Percentiles rank a stretch among this genome's conserved stretches.
Evolutionary conservation across 2,888 invertebrate species (phyloP).

Genomic region (Dichetophora obliterata): DNA sequence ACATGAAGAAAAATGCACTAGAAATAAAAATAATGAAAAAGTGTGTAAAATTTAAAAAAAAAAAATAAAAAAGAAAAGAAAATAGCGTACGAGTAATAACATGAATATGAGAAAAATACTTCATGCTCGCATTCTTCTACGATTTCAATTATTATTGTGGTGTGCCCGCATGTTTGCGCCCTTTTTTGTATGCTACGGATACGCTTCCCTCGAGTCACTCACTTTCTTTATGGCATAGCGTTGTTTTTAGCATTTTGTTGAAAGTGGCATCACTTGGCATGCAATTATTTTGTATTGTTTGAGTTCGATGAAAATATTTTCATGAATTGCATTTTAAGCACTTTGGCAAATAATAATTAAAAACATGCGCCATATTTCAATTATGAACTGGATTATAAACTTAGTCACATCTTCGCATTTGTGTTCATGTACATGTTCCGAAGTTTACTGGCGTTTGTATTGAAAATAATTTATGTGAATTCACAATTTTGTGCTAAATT

Average conservation of each 20-base stretch:
- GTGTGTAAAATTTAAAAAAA: slow-evolving; percentile 8
- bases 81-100: background rate
- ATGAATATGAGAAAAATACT: slow-evolving; percentile 3
- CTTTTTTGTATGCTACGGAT: too few species aligned
- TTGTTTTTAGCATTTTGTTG: background rate
- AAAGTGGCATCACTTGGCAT: slow-evolving; percentile 37
- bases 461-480: too few species aligned
- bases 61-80: background rate
- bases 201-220: too few species aligned
- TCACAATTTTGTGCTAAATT: too few species aligned
- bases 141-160: too few species aligned
- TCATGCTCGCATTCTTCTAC: background rate
- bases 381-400: background rate
- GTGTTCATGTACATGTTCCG: too few species aligned
- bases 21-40: slow-evolving; percentile 16
- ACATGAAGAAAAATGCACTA: slow-evolving; percentile 57
- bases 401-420: too few species aligned
- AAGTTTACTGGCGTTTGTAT: too few species aligned
- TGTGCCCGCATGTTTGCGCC: too few species aligned
- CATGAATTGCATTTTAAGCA: slow-evolving; percentile 36
- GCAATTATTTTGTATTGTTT: slow-evolving; percentile 21
- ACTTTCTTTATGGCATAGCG: background rate
- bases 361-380: slow-evolving; percentile 3
- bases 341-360: slow-evolving; percentile 10
- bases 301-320: slow-evolving; percentile 27